Conservation (phyloP, 2,113 vertebrate genomes). For the Hyperopisus bebe region DNA sequence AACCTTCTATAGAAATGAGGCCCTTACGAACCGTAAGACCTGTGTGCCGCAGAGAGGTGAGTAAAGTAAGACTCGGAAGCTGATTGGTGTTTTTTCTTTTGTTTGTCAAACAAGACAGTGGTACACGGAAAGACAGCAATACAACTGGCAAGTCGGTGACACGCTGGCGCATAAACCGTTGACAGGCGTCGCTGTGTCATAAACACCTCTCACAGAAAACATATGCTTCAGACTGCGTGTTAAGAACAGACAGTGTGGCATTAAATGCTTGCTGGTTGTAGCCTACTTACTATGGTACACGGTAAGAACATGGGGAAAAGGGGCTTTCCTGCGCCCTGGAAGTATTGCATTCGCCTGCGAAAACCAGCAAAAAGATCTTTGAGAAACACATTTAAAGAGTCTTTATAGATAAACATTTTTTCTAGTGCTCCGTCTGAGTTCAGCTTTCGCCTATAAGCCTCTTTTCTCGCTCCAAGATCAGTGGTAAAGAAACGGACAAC, state of each 20-base stretch:
- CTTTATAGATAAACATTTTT: slow-evolving; percentile 19
- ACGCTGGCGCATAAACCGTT: neutral
- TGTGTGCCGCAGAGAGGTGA: neutral
- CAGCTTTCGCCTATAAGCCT: neutral
- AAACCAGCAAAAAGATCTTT: neutral
- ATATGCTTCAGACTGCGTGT: neutral
- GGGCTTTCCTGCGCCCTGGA: neutral
- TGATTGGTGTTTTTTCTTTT: neutral
- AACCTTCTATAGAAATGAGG: neutral
- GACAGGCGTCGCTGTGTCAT: neutral
- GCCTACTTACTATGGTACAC: neutral
- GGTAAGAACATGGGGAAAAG: too few relatives aligned
- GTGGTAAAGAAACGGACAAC: neutral
- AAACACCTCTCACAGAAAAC: neutral
- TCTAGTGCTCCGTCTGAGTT: neutral
- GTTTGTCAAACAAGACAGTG: neutral
- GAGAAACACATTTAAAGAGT: slow-evolving; percentile 7
- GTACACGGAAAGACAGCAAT: neutral
- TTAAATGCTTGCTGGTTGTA: neutral
- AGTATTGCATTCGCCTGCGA: neutral
- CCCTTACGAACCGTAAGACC: neutral
- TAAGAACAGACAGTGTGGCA: neutral
- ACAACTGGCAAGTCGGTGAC: neutral
- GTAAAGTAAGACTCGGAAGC: neutral
- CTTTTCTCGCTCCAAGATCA: neutral